Evolutionary conservation across 2,113 vertebrate genomes (phyloP).

Genomic region (Sula dactylatra): DNA sequence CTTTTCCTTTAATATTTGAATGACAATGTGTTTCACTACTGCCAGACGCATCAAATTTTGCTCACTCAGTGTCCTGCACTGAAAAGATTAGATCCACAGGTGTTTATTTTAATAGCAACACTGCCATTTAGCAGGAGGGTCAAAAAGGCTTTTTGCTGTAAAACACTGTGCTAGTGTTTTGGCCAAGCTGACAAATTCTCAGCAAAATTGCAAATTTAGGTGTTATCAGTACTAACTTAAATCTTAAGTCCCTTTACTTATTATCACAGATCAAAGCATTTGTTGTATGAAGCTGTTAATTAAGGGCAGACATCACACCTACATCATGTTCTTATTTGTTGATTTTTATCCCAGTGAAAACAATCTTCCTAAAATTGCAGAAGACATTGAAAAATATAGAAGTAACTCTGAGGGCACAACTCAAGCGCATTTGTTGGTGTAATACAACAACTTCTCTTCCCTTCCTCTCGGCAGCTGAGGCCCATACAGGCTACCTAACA

Average conservation of each 20-base stretch:
- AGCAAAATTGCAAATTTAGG: background rate
- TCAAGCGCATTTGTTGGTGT: background rate
- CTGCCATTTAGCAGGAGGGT: background rate
- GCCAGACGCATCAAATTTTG: background rate
- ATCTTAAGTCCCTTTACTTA: background rate
- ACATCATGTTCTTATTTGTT: background rate
- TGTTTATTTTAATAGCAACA: background rate
- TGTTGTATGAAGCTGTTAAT: background rate
- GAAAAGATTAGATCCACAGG: background rate
- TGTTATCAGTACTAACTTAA: background rate
- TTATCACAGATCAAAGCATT: background rate
- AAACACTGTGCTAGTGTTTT: rapidly evolving
- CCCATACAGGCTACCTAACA: background rate
- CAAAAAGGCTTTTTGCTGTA: background rate
- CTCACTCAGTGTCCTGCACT: background rate
- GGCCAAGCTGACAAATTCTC: background rate
- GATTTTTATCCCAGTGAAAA: background rate
- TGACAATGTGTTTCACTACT: background rate
- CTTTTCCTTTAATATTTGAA: background rate
- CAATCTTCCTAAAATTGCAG: background rate
- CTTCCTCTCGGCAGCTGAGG: background rate
- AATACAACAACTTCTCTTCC: background rate
- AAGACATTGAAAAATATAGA: background rate
- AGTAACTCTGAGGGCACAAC: background rate
- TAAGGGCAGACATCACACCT: background rate